These are phyloP conservation scores for Pachycephus smyrnensis DNA, from an alignment of 2,888 invertebrate species.

Conservation along the genomic window DNA sequence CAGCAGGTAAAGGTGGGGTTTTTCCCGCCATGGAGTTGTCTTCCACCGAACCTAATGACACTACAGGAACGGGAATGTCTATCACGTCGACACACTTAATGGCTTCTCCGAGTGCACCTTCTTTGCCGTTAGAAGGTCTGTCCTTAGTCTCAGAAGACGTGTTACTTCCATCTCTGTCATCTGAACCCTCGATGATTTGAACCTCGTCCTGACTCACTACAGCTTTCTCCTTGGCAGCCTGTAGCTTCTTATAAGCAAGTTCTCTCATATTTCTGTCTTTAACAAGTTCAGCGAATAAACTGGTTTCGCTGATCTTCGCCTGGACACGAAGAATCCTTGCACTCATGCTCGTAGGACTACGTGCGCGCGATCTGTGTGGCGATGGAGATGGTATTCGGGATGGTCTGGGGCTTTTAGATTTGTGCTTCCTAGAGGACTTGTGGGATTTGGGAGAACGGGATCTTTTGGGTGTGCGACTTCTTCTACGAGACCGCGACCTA, in stretches of 20 bases:
- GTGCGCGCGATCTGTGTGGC: slow-evolving; percentile 52
- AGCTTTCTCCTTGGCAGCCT: slow-evolving; percentile 76
- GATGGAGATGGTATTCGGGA: slow-evolving; percentile 64
- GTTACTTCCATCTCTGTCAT: slow-evolving; percentile 59
- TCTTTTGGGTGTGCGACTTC: slow-evolving; percentile 66
- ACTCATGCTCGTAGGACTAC: slow-evolving; percentile 58
- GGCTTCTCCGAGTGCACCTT: slow-evolving; percentile 30
- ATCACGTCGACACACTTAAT: slow-evolving; percentile 70
- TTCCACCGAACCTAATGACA: slow-evolving; percentile 22
- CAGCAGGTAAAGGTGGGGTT: slow-evolving; percentile 54
- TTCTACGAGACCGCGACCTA: slow-evolving; percentile 68
- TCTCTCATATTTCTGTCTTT: slow-evolving; percentile 87
- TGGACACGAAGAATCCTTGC: slow-evolving; percentile 63
- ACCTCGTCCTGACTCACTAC: slow-evolving; percentile 58
- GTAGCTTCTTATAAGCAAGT: slow-evolving; percentile 78
- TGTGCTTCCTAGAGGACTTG: slow-evolving; percentile 66
- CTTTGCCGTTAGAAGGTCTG: slow-evolving; percentile 29
- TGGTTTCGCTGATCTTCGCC: slow-evolving; percentile 89
- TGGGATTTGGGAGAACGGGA: slow-evolving; percentile 66
- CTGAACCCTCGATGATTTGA: slow-evolving; percentile 62
- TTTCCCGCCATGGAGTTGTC: slow-evolving; percentile 34
- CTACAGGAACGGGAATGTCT: slow-evolving; percentile 79
- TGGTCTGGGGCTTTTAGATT: slow-evolving; percentile 68
- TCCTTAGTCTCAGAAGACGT: slow-evolving; percentile 45
- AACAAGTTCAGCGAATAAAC: slow-evolving; percentile 89